Conservation (phyloP, 2,113 vertebrate genomes). For the Macroglossus sobrinus region DNA sequence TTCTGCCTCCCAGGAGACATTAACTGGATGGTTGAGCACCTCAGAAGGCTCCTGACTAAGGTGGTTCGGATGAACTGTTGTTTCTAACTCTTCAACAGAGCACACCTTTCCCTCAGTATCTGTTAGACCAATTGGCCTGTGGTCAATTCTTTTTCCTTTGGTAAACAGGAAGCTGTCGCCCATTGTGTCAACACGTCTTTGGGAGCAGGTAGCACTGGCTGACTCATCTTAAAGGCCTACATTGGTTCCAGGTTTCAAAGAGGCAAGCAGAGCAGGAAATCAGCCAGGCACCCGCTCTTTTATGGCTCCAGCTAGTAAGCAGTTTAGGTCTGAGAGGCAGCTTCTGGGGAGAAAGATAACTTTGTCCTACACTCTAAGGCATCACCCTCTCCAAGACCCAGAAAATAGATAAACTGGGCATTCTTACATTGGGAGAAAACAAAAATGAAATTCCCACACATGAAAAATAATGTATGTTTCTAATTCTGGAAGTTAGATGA, state of each 20-base stretch:
- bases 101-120: background rate
- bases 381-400: background rate
- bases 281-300: background rate
- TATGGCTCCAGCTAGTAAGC: background rate
- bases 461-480: background rate
- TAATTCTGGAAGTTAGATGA: background rate
- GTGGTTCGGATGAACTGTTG: background rate
- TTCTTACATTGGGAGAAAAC: background rate
- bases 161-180: conserved; percentile 75
- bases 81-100: background rate
- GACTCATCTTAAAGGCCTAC: background rate
- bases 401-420: background rate
- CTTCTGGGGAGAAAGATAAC: background rate
- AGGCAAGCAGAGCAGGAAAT: background rate
- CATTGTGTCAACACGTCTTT: conserved; percentile 52
- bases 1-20: background rate
- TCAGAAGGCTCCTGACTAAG: background rate
- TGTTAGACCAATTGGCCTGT: background rate
- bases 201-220: conserved; percentile 38
- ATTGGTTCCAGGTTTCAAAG: background rate
- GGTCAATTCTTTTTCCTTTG: conserved; percentile 30
- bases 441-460: background rate
- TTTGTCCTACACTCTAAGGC: background rate
- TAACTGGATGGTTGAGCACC: accelerated
- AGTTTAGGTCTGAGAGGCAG: background rate